Evolutionary conservation across 2,888 invertebrate species (phyloP).

Genomic region (Monochamus alternatus): DNA sequence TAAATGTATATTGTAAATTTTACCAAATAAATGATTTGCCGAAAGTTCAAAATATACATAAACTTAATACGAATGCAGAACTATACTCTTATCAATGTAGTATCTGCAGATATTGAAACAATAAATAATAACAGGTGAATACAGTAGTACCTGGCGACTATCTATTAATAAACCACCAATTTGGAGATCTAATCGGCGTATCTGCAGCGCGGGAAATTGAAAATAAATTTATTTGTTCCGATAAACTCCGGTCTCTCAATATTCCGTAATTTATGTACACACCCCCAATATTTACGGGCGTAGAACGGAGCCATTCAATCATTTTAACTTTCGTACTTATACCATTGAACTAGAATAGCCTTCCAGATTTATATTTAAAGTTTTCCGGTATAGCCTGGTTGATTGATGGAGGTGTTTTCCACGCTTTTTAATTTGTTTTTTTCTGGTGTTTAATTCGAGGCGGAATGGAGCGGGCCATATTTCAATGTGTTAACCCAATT

Average conservation of each 20-base stretch:
- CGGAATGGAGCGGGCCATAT: neutral
- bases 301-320: constrained; percentile 22
- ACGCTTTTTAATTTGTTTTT: constrained; percentile 33
- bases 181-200: constrained; percentile 39
- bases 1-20: no score
- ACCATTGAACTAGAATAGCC: constrained; percentile 23
- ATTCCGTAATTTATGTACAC: constrained; percentile 30
- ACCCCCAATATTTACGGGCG: constrained; percentile 17
- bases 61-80: neutral
- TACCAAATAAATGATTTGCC: no score
- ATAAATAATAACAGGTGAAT: no score
- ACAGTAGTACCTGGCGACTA: no score
- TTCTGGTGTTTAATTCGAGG: constrained; percentile 31
- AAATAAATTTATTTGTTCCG: constrained; percentile 48
- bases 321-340: constrained; percentile 25
- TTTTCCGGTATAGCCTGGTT: constrained; percentile 23
- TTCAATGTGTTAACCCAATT: constrained; percentile 7
- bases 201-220: constrained; percentile 41
- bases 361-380: constrained; percentile 36
- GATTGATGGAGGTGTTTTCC: constrained; percentile 29
- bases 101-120: no score
- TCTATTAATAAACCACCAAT: constrained; percentile 45
- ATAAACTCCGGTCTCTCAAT: constrained; percentile 38
- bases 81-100: neutral
- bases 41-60: no score